phyloP scores from a whole-genome alignment of 2,113 vertebrate species.

The Lathamus discolor region DNA sequence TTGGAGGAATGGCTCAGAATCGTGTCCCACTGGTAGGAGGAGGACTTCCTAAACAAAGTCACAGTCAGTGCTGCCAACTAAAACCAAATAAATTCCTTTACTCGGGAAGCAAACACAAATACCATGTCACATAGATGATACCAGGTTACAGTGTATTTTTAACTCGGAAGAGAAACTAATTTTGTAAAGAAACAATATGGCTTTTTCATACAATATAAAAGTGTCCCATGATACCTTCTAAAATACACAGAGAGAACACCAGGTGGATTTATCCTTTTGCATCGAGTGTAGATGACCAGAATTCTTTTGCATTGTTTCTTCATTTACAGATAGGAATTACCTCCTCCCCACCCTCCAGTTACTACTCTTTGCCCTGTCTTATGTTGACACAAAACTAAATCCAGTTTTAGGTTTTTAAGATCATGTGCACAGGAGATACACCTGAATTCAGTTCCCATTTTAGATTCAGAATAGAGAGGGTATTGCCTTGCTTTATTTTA shows the following conservation, averaged over 20 bases:
- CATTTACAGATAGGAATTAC: not conserved
- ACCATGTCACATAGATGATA: not conserved
- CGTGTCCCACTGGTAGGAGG: not conserved
- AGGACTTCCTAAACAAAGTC: not conserved
- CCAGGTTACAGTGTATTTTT: not conserved
- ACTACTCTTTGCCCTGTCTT: not conserved
- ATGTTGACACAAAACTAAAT: not conserved
- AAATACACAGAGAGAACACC: not conserved
- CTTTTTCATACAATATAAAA: not conserved
- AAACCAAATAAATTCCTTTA: not conserved
- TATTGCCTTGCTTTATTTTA: not conserved
- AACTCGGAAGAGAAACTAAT: not conserved
- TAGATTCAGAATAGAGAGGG: not conserved
- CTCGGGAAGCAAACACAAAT: not conserved
- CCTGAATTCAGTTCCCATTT: not conserved
- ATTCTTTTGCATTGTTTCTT: not conserved
- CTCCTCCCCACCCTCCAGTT: rapidly evolving
- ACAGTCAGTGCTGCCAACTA: not conserved
- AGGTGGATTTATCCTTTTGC: not conserved
- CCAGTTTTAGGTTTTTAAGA: not conserved
- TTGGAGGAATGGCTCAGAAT: not conserved
- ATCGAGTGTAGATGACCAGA: not conserved
- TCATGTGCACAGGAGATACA: not conserved
- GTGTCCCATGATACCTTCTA: not conserved
- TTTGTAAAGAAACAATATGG: not conserved